These are phyloP conservation scores for Disparrhopalites patrizii DNA, from an alignment of 2,888 invertebrate genomes.

Conservation along the genomic window DNA sequence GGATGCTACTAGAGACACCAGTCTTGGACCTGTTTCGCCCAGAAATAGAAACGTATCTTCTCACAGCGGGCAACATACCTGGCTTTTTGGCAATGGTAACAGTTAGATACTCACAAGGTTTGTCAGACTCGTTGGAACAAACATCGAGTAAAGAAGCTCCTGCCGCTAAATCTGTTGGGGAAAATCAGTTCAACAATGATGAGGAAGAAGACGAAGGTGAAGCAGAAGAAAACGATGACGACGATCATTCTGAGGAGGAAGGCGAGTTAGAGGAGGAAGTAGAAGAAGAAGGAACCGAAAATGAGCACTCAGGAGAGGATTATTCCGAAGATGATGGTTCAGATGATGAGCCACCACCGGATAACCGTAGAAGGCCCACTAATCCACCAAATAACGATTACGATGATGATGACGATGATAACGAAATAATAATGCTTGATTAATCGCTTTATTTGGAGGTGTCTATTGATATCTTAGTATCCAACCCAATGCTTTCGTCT, in stretches of 20 bases:
- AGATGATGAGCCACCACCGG: not conserved
- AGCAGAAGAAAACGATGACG: conserved; percentile 8
- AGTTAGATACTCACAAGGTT: conserved; percentile 36
- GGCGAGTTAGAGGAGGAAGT: conserved; percentile 20
- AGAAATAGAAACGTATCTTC: conserved; percentile 43
- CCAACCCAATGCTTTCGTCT: too few species aligned
- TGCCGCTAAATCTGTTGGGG: not conserved
- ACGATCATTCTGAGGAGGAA: conserved; percentile 23
- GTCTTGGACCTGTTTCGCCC: conserved; percentile 43
- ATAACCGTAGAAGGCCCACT: not conserved
- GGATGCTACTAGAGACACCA: conserved; percentile 46
- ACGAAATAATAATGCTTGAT: conserved; percentile 33
- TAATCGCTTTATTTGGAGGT: too few species aligned
- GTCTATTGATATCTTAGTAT: too few species aligned
- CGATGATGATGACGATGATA: conserved; percentile 27
- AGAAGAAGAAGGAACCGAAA: conserved; percentile 25
- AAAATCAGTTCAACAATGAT: conserved; percentile 31
- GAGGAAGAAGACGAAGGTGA: conserved; percentile 29
- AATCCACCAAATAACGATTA: not conserved
- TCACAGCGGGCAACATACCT: conserved; percentile 43
- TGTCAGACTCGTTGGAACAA: not conserved
- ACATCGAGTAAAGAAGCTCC: not conserved
- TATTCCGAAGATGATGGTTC: conserved; percentile 31
- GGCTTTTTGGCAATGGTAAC: conserved; percentile 42
- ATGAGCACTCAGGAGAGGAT: conserved; percentile 18